Evolutionary conservation across 2,113 vertebrate genomes (phyloP).

Genomic region (Rhegmatorhina hoffmannsi): DNA sequence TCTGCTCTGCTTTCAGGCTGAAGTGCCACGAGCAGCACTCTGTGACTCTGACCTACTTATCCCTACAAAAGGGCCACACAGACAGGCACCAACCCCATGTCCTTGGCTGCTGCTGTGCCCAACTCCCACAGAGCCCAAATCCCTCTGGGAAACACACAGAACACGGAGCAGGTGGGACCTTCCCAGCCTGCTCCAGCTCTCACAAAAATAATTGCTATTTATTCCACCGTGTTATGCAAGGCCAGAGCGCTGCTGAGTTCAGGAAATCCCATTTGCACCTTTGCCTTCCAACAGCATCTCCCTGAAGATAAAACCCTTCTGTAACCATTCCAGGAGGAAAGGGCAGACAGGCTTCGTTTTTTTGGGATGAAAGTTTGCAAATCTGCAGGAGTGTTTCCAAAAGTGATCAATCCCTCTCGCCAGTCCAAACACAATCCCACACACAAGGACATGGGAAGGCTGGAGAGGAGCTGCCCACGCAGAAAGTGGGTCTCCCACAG

Average conservation of each 20-base stretch:
- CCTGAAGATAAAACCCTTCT: not conserved
- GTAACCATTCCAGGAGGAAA: not conserved
- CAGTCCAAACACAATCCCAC: not conserved
- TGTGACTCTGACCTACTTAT: not conserved
- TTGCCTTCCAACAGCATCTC: not conserved
- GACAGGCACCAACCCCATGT: not conserved
- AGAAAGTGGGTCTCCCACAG: fast-evolving
- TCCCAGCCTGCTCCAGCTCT: not conserved
- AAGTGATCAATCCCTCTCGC: fast-evolving
- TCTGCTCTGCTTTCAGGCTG: not conserved
- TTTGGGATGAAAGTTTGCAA: not conserved
- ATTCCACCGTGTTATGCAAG: not conserved
- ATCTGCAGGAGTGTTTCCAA: not conserved
- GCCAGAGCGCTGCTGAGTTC: not conserved
- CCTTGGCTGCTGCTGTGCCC: not conserved
- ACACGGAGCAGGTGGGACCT: not conserved
- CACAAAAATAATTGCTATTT: not conserved
- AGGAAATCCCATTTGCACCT: not conserved
- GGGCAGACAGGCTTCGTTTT: not conserved
- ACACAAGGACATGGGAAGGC: not conserved
- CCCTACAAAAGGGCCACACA: not conserved
- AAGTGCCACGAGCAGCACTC: not conserved
- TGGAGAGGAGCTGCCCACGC: not conserved
- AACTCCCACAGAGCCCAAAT: fast-evolving
- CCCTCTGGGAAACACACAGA: not conserved